Evolutionary conservation across 2,113 vertebrate genomes (phyloP), one percentile per base, ranked within the genome.

Genomic region (Dasypus novemcinctus): DNA sequence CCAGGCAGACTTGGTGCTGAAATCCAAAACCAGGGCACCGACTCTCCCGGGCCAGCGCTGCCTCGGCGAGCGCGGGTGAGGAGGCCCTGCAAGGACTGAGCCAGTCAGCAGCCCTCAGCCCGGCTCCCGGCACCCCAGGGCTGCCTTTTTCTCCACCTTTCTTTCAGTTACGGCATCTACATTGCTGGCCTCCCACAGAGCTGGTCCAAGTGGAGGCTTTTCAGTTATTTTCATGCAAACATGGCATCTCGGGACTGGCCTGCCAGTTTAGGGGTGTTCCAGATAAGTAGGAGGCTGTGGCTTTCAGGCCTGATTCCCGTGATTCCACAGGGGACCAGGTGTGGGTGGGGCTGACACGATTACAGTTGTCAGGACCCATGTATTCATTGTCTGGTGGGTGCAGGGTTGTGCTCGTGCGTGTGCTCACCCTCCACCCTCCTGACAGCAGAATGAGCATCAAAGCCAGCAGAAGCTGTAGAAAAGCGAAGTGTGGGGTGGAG

Each of bases 381-480:
- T 41, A 25, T 36, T 15, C 41, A 5, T 29, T 25, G 1, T 49
- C 15, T 29, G 7, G 43, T 69, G 49, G 43, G 38, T 0, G 0
- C 57, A 59, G 17, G 43, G 43, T 84, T 36, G 57, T 49, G 46
- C 46, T 2, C 46, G 46, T 49, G 46, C 11, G 46, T 49, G 46
- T 46, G 43, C 9, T 5, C 46, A 29, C n/a, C 79, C 38, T 61
- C 46, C 23, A 41, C 87, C 43, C 36, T 59, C 25, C 57, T 82
- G 61, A 33, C 2, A 0, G 31, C 36, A 54, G 61, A 46, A 66
- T 10, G 31, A 46, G 61, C 27, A 1, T 31, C 31, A 5, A 8
- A 84, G 20, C 63, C 74, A n/a, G 68, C 66, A 31, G 54, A 13
- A 54, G 83, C 63, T n/a, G n/a, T n/a, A n/a, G n/a, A n/a, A n/a